A percentile compares a stretch with the other conserved stretches of the same genome.
Evolutionary conservation across 2,113 vertebrate species (phyloP).

Genomic region (Ctenomys sociabilis): DNA sequence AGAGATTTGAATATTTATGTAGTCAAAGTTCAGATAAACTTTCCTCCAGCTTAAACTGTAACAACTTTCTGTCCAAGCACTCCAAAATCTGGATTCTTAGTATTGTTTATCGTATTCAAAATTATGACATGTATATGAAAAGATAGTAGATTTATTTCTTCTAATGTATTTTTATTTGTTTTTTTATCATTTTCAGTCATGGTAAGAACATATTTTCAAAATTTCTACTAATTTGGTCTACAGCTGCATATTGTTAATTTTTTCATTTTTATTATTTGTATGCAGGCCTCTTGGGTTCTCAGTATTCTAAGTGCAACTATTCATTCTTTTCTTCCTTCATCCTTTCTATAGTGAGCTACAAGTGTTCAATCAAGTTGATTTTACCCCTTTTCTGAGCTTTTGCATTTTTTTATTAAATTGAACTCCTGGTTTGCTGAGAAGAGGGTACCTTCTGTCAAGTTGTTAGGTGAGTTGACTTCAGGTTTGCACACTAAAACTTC

Average conservation of each 20-base stretch:
- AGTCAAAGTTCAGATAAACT: constrained; percentile 86
- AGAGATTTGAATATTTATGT: constrained; percentile 89
- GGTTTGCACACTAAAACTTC: constrained; percentile 98
- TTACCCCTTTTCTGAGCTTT: constrained; percentile 99
- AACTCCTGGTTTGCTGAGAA: constrained; percentile 99
- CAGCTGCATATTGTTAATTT: constrained; percentile 98
- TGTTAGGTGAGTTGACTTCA: constrained; percentile 97
- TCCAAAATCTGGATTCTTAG: constrained; percentile 72
- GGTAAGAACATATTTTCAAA: constrained; percentile 99
- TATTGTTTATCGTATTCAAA: constrained; percentile 73
- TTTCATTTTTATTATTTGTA: constrained; percentile 99
- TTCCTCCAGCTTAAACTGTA: constrained; percentile 84
- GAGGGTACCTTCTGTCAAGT: constrained; percentile 98
- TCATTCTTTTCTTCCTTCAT: constrained; percentile 99
- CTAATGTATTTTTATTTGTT: constrained; percentile 99
- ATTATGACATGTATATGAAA: constrained; percentile 98
- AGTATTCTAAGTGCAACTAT: constrained; percentile 98
- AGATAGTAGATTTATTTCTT: constrained; percentile 96
- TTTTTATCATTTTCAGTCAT: constrained; percentile 99
- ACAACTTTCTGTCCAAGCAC: constrained; percentile 85
- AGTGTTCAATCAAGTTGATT: constrained; percentile 97
- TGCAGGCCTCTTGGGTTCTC: constrained; percentile 99
- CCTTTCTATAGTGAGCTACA: constrained; percentile 97
- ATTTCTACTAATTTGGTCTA: constrained; percentile 99
- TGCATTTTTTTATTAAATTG: constrained; percentile 99